phyloP scores from a whole-genome alignment of 2,797 vertebrate species.

The Thunnus albacares region DNA sequence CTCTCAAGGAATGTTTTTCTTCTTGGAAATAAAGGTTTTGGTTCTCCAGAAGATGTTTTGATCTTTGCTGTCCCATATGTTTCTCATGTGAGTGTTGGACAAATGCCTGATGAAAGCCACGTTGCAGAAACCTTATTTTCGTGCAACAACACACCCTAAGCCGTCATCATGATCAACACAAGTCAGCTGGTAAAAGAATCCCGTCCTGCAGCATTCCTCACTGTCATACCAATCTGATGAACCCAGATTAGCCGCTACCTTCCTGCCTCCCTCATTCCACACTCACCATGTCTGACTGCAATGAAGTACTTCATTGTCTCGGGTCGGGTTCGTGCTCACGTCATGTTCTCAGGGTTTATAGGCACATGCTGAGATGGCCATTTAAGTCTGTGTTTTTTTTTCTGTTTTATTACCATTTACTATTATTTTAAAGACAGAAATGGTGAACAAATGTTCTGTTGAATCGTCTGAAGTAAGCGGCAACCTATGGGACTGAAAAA shows the following conservation, averaged over 20 bases:
- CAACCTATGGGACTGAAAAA: too few species aligned
- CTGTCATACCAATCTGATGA: slow-evolving; percentile 30
- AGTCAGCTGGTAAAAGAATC: slow-evolving; percentile 46
- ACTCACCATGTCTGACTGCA: not conserved
- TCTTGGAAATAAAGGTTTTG: not conserved
- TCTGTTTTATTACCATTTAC: too few species aligned
- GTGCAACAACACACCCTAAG: slow-evolving; percentile 4
- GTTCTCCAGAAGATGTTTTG: not conserved
- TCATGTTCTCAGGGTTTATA: not conserved
- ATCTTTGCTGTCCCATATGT: not conserved
- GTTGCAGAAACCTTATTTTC: not conserved
- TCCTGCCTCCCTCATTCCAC: slow-evolving; percentile 35
- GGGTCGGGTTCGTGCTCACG: not conserved
- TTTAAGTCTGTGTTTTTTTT: not conserved
- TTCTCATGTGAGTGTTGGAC: not conserved
- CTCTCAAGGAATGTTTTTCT: not conserved
- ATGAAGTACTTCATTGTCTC: slow-evolving; percentile 34
- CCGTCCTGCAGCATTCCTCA: slow-evolving; percentile 61
- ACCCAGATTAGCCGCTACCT: slow-evolving; percentile 21
- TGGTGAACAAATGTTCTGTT: not conserved
- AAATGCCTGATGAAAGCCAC: not conserved
- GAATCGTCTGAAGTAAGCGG: not conserved
- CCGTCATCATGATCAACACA: not conserved
- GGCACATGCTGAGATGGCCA: not conserved
- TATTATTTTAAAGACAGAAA: not conserved